phyloP scores from a whole-genome alignment of 1,140 invertebrate species.

The Daktulosphaira vitifoliae region DNA sequence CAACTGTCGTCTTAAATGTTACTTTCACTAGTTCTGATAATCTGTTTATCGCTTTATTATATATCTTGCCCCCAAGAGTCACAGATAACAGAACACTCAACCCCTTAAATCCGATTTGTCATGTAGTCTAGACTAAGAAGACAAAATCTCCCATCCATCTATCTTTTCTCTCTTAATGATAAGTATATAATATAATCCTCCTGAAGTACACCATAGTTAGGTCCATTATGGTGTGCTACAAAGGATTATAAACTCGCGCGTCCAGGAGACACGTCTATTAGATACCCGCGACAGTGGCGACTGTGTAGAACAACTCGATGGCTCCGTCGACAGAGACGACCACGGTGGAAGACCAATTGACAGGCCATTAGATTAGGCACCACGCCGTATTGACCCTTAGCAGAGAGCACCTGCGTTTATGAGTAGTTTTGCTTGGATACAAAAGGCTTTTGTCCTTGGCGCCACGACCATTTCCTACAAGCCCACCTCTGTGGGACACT shows the following conservation, averaged over 20 bases:
- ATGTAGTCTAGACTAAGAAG: not conserved
- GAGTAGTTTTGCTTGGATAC: conserved; percentile 13
- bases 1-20: too few species aligned
- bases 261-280: not conserved
- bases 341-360: conserved; percentile 17
- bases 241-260: conserved; percentile 20
- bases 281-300: not conserved
- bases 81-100: conserved; percentile 4
- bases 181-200: too few species aligned
- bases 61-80: not conserved
- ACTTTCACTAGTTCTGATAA: not conserved
- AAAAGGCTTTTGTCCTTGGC: conserved; percentile 30
- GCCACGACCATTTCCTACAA: conserved; percentile 19
- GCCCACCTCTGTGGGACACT: conserved; percentile 6
- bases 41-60: conserved; percentile 16
- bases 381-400: conserved; percentile 7
- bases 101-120: conserved; percentile 23
- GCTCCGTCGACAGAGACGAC: not conserved
- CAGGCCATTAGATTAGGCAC: conserved; percentile 25
- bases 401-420: conserved; percentile 27
- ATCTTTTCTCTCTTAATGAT: too few species aligned
- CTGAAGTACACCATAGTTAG: too few species aligned
- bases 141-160: not conserved
- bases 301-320: too few species aligned
- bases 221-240: not conserved